Evolutionary conservation across 2,113 vertebrate species (phyloP), one percentile per base, ranked within the genome.

Genomic region (Dromiciops gliroides): DNA sequence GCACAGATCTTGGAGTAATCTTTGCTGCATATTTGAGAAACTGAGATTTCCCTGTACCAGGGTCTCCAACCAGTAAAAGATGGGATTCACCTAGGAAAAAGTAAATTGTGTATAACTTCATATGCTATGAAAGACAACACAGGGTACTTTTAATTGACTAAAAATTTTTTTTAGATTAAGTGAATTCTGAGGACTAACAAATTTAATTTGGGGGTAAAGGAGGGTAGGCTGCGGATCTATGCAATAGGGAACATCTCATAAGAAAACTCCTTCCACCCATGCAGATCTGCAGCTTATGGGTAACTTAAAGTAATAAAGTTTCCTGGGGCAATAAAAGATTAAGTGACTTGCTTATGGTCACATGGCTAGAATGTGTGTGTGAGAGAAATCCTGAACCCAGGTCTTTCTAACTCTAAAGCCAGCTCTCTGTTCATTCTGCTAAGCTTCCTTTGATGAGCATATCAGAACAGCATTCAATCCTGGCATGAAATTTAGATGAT

Each of bases 1-100:
- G 99, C 51, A 99, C 99, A 0, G 99, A 99, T 91, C 99, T 99
- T 8, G 99, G 99, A 10, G 99, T 99, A 95, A 99, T 99, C 98
- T 99, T 99, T 10, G 99, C 99, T n/a, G 99, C 99, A 31, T 99
- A 99, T 98, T 99, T 99, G 92, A 99, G 98, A 97, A 99, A 99
- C 96, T 99, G 99, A 94, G 99, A 99, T 97, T 99, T 99, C 51
- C 99, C 99, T 1, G 99, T 99, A 4, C 99, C 99, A 6, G 99
- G 99, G 96, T 99, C 99, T 51, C 99, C 99, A 94, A 99, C 99
- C 96, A 99, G 97, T 97, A 99, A 96, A 97, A 99, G 99, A 96
- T 99, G 99, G 1, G 99, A 99, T 98, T 99, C 99, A 48, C 99
- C 99, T 99, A 93, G 89, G 93, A 95, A 12, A 97, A 48, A 96